Conservation (phyloP, 2,888 invertebrate genomes). For the Dione juno region DNA sequence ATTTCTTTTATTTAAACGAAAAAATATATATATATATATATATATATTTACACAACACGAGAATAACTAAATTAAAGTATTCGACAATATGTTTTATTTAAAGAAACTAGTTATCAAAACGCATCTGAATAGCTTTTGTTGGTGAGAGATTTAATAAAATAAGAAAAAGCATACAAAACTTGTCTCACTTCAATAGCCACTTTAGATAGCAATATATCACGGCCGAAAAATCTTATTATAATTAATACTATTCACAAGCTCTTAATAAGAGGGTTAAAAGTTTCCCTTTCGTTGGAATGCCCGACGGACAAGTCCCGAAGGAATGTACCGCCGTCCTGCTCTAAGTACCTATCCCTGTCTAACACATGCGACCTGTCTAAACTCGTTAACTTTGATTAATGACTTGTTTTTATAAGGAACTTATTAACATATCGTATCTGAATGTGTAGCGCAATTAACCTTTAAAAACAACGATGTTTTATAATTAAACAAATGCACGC, state of each 20-base stretch:
- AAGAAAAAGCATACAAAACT: conserved; percentile 12
- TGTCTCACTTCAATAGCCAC: conserved; percentile 16
- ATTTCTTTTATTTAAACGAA: neutral
- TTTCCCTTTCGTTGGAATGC: conserved; percentile 73
- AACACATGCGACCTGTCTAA: conserved; percentile 51
- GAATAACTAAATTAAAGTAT: neutral
- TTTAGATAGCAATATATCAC: conserved; percentile 53
- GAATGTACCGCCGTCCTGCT: conserved; percentile 73
- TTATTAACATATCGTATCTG: conserved; percentile 52
- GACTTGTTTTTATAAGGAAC: conserved; percentile 51
- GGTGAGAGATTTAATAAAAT: neutral
- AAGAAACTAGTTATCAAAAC: neutral
- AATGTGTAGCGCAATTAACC: conserved; percentile 63
- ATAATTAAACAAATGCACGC: conserved; percentile 14
- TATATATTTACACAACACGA: neutral
- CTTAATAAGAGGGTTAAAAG: conserved; percentile 61
- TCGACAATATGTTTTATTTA: neutral
- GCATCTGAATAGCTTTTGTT: conserved; percentile 7
- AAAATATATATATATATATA: neutral
- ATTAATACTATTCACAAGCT: conserved; percentile 60
- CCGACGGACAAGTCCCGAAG: conserved; percentile 59
- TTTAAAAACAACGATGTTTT: conserved; percentile 27
- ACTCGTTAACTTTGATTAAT: conserved; percentile 78
- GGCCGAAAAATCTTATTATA: conserved; percentile 56
- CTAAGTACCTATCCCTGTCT: conserved; percentile 55